A percentile compares a stretch with the other conserved stretches of the same genome.
phyloP scores from a whole-genome alignment of 30 jellyfish, hydroid and myxozoan genomes.

The Turritopsis rubra region DNA sequence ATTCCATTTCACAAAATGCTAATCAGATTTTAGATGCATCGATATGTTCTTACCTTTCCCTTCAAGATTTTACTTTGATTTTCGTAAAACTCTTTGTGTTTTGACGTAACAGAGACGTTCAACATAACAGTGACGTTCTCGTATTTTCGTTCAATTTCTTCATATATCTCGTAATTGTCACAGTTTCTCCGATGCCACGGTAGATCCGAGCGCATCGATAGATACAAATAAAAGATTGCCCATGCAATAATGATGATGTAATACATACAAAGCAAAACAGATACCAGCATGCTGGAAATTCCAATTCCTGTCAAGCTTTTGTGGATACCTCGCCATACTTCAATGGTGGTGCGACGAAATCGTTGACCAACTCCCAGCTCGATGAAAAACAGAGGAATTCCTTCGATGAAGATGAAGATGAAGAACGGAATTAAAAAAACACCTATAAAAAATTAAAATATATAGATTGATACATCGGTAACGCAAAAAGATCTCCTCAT shows the following conservation, averaged over 20 bases:
- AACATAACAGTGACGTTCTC: background rate
- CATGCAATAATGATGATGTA: conserved; percentile 71
- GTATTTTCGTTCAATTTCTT: background rate
- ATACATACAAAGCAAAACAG: conserved; percentile 61
- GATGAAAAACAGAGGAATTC: conserved; percentile 74
- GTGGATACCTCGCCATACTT: conserved; percentile 69
- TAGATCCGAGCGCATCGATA: conserved; percentile 52
- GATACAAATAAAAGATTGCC: conserved; percentile 62
- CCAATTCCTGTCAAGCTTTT: conserved; percentile 76
- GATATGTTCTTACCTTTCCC: background rate
- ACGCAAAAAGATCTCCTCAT: background rate
- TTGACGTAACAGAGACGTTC: background rate
- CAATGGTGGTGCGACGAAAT: conserved; percentile 59
- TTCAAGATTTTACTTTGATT: background rate
- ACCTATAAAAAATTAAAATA: conserved; percentile 31
- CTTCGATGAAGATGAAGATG: conserved; percentile 74
- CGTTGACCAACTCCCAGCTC: conserved; percentile 78
- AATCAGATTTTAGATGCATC: background rate
- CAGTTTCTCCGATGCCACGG: conserved; percentile 79
- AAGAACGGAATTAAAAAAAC: conserved; percentile 74
- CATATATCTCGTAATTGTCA: conserved; percentile 44
- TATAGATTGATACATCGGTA: background rate
- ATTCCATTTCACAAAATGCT: background rate
- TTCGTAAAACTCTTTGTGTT: background rate
- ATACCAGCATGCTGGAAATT: conserved; percentile 57